These are phyloP conservation scores for Ciona savignyi DNA, from an alignment of 23 tunicate species.

Conservation along the genomic window DNA sequence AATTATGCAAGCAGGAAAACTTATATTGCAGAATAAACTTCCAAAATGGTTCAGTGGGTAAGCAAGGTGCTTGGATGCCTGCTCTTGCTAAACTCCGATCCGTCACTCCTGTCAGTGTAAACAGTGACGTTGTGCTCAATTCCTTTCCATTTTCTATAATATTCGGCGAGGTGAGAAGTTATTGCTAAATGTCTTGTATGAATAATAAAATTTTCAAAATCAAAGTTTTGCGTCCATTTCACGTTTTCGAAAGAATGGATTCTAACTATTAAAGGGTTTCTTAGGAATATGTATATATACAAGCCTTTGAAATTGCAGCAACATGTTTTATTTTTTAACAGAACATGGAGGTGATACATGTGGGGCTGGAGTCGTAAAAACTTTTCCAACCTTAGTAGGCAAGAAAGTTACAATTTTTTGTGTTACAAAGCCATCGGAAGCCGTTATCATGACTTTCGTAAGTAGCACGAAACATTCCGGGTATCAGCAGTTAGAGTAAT, in stretches of 20 bases:
- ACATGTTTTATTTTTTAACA: not conserved
- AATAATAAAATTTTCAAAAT: too few species aligned
- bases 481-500: too few species aligned
- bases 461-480: too few species aligned
- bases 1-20: too few species aligned
- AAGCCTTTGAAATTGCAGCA: too few species aligned
- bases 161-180: slow-evolving; percentile 27
- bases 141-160: slow-evolving; percentile 32
- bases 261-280: too few species aligned
- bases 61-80: slow-evolving; percentile 36
- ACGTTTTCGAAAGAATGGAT: too few species aligned
- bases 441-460: slow-evolving; percentile 21
- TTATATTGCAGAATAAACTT: slow-evolving; percentile 13
- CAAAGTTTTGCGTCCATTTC: too few species aligned
- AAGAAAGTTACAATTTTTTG: slow-evolving; percentile 28
- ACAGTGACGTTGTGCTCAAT: slow-evolving; percentile 27
- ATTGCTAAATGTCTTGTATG: too few species aligned
- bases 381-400: slow-evolving; percentile 30
- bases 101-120: slow-evolving; percentile 17
- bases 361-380: slow-evolving; percentile 30
- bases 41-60: slow-evolving; percentile 9
- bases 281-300: too few species aligned
- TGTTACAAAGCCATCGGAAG: slow-evolving; percentile 18
- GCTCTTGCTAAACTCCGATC: slow-evolving; percentile 19
- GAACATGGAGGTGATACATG: slow-evolving; percentile 36